Conservation (phyloP, 2,113 vertebrate genomes). For the Synodontis membranacea region DNA sequence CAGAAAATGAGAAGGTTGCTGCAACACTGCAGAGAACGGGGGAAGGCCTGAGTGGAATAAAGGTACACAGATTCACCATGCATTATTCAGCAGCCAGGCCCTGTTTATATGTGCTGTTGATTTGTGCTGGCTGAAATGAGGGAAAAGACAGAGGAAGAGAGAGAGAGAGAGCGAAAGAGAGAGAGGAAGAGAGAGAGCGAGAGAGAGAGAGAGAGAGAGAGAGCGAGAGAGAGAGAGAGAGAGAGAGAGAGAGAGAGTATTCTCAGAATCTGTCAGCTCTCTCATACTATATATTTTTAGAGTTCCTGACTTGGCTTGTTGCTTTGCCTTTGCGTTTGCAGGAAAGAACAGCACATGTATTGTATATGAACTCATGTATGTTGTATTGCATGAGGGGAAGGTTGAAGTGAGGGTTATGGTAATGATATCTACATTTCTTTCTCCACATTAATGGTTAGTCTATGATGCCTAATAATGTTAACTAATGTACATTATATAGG, state of each 20-base stretch:
- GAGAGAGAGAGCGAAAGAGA: no score
- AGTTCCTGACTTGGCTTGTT: slow-evolving; percentile 39
- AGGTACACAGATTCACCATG: slow-evolving; percentile 41
- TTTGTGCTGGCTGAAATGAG: slow-evolving; percentile 49
- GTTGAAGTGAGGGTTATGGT: slow-evolving; percentile 20
- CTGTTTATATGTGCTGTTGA: slow-evolving; percentile 54
- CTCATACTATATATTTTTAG: slow-evolving; percentile 42
- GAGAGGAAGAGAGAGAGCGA: not conserved
- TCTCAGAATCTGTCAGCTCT: slow-evolving; percentile 64
- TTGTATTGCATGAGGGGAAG: slow-evolving; percentile 27
- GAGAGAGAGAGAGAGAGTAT: slow-evolving; percentile 43
- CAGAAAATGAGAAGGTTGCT: slow-evolving; percentile 64
- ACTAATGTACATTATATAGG: not conserved
- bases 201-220: slow-evolving; percentile 20
- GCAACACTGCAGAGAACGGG: slow-evolving; percentile 44
- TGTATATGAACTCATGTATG: slow-evolving; percentile 6
- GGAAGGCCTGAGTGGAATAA: slow-evolving; percentile 45
- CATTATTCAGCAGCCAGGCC: slow-evolving; percentile 51
- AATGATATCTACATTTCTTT: slow-evolving; percentile 19
- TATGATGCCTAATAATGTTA: not conserved
- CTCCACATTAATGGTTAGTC: not conserved
- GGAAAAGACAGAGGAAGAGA: slow-evolving; percentile 13
- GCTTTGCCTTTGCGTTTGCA: slow-evolving; percentile 37
- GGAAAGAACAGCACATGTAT: slow-evolving; percentile 24
- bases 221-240: not conserved